Base-by-base conservation (phyloP, 2,888 invertebrate genomes). In the Synanthedon tipuliformis region DNA sequence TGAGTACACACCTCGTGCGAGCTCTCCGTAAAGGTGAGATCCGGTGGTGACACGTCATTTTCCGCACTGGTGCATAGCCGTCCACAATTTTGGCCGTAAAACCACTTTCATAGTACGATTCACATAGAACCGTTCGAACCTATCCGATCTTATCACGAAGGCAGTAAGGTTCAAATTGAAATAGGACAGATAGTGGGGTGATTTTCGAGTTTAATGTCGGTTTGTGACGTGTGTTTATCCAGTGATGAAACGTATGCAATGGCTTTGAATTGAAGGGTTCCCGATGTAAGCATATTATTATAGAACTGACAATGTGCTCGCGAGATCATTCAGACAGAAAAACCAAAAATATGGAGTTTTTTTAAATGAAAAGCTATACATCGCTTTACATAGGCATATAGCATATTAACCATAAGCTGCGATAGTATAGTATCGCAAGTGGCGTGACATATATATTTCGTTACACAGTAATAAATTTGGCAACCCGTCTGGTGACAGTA, bases 21-120 rank as follows among this genome's bases (percentile, higher is more conserved):
- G 13, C 45, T 45, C 45, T 7, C 34, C 45, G 45, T 45, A 45
- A 13, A 45, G 45, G 45, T 45, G 12, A 13, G 12, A 7, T 45
- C 4, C 45, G 45, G 45, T 8, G 7, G 63, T 84, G 85, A 85
- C 84, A 84, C 60, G 78, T 83, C 74, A 85, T 86, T 86, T 84
- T 85, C 81, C 79, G 73, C 78, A 53, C 72, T 71, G 65, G 61
- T 70, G 81, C 75, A 66, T 72, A 63, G 63, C 61, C 49, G 16
- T 45, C 45, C 45, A 45, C 13, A 13, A 45, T 8, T 45, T 15
- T 15, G 45, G 45, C 45, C 13, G 3, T n/a, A 45, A 15, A 45
- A 45, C 45, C 5, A 45, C 7, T 45, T 13, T 13, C n/a, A 45
- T 45, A 13, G 3, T 45, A 45, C 45, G 13, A 0, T 45, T 15